Evolutionary conservation across 2,113 vertebrate genomes (phyloP).

Genomic region (Spheniscus mendiculus): DNA sequence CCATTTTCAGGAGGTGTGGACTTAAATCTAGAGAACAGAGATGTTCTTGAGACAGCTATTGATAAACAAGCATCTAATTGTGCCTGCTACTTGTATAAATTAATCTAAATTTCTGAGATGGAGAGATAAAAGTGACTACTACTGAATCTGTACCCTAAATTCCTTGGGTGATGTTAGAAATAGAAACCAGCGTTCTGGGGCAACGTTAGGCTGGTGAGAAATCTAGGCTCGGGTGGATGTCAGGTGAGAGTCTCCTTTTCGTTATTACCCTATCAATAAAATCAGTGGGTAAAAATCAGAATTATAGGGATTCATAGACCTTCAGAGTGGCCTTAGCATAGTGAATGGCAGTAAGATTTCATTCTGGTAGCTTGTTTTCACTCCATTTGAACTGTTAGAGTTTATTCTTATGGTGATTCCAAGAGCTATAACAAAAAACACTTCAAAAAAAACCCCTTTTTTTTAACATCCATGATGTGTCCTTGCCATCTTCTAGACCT

Average conservation of each 20-base stretch:
- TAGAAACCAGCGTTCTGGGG: not conserved
- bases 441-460: accelerated
- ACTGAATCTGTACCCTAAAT: not conserved
- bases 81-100: not conserved
- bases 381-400: not conserved
- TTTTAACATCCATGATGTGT: not conserved
- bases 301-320: not conserved
- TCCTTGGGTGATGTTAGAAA: not conserved
- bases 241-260: not conserved
- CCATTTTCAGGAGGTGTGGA: not conserved
- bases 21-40: not conserved
- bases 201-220: not conserved
- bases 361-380: not conserved
- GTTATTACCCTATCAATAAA: not conserved
- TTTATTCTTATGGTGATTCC: not conserved
- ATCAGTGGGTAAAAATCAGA: not conserved
- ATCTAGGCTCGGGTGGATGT: not conserved
- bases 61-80: not conserved
- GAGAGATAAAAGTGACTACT: not conserved
- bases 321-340: not conserved
- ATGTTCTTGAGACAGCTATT: not conserved
- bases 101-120: not conserved
- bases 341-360: not conserved
- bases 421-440: not conserved
- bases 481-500: not conserved